These are phyloP conservation scores for Riptortus pedestris DNA, from an alignment of 1,140 invertebrate genomes.

Conservation along the genomic window DNA sequence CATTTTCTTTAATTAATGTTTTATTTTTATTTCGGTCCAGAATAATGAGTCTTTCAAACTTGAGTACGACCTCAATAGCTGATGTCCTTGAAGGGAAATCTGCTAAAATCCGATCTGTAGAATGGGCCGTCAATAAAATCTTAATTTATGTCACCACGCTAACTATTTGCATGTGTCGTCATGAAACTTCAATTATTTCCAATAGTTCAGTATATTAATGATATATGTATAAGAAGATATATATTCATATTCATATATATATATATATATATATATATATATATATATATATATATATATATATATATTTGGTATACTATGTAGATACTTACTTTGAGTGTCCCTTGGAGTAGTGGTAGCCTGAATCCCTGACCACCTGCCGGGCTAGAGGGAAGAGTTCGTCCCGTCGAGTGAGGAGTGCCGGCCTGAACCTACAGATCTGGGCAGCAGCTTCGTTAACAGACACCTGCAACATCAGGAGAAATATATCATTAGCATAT, in stretches of 20 bases:
- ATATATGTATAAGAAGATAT: not conserved
- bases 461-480: slow-evolving; percentile 49
- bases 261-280: not conserved
- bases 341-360: slow-evolving; percentile 76
- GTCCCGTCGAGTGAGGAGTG: slow-evolving; percentile 79
- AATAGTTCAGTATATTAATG: too few species aligned
- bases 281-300: not conserved
- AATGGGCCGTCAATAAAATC: too few species aligned
- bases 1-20: too few species aligned
- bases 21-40: too few species aligned
- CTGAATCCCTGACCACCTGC: slow-evolving; percentile 86
- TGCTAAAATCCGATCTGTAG: too few species aligned
- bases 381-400: slow-evolving; percentile 90
- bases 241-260: not conserved
- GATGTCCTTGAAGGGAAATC: too few species aligned
- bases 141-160: too few species aligned
- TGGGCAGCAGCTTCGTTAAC: slow-evolving; percentile 97
- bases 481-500: not conserved
- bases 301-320: too few species aligned
- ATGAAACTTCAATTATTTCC: too few species aligned
- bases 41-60: too few species aligned
- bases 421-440: slow-evolving; percentile 79
- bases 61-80: too few species aligned
- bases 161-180: too few species aligned
- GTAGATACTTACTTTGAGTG: slow-evolving; percentile 52